Evolutionary conservation across 2,797 vertebrate species (phyloP), one percentile per base, ranked within the genome.

Genomic region (Vipera ursinii): DNA sequence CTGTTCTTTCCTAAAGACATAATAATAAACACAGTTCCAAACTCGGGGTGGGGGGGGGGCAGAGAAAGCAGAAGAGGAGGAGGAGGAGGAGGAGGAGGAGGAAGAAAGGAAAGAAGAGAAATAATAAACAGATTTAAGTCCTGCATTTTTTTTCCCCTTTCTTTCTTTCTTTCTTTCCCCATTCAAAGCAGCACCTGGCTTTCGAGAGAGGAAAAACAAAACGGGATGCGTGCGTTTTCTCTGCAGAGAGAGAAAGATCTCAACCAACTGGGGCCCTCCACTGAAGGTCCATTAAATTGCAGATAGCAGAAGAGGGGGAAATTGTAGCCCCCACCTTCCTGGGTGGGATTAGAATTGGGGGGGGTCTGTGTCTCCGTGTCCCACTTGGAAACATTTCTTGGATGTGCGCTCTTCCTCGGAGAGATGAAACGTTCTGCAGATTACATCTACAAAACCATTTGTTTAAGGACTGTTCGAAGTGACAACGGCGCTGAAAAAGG

Each of bases 111-210:
- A 69, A 69, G 55, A 9, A 9, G n/a, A 17, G 32, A 69, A 69
- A 69, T 15, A 92, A 38, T 22, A 28, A 44, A 8, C 57, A 13
- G n/a, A 78, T 28, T 32, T 28, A 51, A 53, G 32, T 0, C 5
- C 44, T 3, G 44, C 32, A 1, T 28, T 20, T 28, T 28, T 53
- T 53, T 53, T 53, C 51, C 8, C 7, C 8, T 51, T 4, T 12
- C 9, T 13, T 1, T 1, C 2, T 4, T 6, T 14, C 10, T 65
- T 32, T 15, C n/a, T 32, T 15, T 1, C 14, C 1, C 91, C n/a
- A 65, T 90, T 87, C 82, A 87, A 56, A 26, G 53, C 38, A 87
- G 85, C 92, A 90, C 92, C 92, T 73, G 92, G 55, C 55, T 60
- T 22, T 1, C 1, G 1, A 32, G 55, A 20, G 48, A 65, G 12